phyloP scores from a whole-genome alignment of 2,113 vertebrate species.

The Pluvialis apricaria region DNA sequence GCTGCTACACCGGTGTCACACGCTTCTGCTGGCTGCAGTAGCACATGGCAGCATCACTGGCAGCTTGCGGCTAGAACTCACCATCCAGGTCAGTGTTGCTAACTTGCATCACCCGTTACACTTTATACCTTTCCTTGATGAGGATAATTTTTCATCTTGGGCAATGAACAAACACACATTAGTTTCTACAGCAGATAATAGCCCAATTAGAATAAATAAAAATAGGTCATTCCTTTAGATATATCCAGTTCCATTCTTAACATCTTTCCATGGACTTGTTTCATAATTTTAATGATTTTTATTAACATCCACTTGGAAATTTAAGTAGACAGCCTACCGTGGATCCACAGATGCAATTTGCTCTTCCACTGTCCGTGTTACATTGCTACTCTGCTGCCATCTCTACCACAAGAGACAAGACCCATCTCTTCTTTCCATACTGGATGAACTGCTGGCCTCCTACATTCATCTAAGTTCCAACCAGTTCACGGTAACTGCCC shows the following conservation, averaged over 20 bases:
- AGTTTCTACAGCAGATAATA: neutral
- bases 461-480: neutral
- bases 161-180: neutral
- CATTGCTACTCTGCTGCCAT: neutral
- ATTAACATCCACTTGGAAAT: neutral
- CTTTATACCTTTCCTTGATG: neutral
- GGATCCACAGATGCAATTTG: neutral
- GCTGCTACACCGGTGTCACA: neutral
- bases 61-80: no score
- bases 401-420: neutral
- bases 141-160: neutral
- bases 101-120: neutral
- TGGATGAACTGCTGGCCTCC: neutral
- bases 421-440: neutral
- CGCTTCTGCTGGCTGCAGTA: neutral
- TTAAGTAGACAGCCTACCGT: neutral
- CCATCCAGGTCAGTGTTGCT: neutral
- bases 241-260: neutral
- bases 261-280: neutral
- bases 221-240: neutral
- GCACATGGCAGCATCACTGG: fast-evolving
- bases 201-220: neutral
- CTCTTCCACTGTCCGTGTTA: neutral
- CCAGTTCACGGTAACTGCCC: neutral
- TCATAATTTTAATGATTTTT: neutral